Conservation (phyloP, 2,888 invertebrate species). For the Andrena flavipes region DNA sequence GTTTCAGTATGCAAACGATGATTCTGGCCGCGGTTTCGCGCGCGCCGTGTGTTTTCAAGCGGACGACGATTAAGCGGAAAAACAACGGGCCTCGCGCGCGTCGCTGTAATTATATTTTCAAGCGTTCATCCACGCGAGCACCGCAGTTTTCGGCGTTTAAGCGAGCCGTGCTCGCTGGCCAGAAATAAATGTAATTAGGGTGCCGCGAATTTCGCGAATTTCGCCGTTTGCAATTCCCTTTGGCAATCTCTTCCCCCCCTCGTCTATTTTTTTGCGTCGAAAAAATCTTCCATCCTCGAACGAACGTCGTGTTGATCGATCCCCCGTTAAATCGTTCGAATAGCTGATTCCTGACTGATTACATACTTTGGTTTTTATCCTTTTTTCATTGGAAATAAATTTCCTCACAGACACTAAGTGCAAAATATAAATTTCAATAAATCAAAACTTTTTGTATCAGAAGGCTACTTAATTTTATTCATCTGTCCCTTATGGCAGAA, state of each 20-base stretch:
- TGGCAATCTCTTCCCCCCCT: not conserved
- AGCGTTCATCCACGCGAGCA: constrained; percentile 19
- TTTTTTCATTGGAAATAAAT: too few species aligned
- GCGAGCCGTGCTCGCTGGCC: constrained; percentile 11
- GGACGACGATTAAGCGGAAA: constrained; percentile 43
- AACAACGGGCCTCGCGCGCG: constrained; percentile 32
- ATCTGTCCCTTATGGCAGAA: too few species aligned
- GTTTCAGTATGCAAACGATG: constrained; percentile 26
- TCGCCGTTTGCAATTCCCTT: not conserved
- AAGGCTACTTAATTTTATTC: too few species aligned
- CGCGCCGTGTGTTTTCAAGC: constrained; percentile 28
- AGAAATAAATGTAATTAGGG: constrained; percentile 38
- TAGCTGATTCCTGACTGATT: not conserved
- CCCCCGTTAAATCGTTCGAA: not conserved
- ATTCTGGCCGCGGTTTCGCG: constrained; percentile 13
- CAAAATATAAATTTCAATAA: too few species aligned
- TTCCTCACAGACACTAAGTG: too few species aligned
- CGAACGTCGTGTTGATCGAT: not conserved
- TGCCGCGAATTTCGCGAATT: constrained; percentile 7
- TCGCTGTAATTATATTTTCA: constrained; percentile 49
- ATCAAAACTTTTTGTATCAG: too few species aligned
- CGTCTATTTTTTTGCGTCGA: not conserved
- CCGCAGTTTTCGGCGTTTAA: constrained; percentile 26
- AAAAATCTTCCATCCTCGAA: not conserved
- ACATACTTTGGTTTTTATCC: not conserved